phyloP scores from a whole-genome alignment of 2,797 vertebrate species.

The Crenichthys baileyi region DNA sequence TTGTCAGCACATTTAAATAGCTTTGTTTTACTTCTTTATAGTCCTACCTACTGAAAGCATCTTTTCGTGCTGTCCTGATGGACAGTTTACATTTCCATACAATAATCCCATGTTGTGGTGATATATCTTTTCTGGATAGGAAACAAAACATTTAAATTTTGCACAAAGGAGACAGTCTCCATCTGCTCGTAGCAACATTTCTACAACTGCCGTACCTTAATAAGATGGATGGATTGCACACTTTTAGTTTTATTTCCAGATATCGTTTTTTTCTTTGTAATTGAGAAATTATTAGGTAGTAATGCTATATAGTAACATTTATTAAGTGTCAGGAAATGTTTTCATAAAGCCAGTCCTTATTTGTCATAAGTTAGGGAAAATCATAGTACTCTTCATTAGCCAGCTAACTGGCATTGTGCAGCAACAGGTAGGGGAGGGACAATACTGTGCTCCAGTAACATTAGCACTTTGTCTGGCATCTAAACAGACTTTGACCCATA shows the following conservation, averaged over 20 bases:
- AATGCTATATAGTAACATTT: not conserved
- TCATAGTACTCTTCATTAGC: not conserved
- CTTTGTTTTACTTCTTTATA: constrained; percentile 19
- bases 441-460: not conserved
- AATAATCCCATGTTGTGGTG: constrained; percentile 11
- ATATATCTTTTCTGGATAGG: constrained; percentile 9
- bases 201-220: too few species aligned
- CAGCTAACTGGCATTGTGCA: not conserved
- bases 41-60: constrained; percentile 21
- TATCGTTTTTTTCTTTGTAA: not conserved
- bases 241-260: not conserved
- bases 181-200: not conserved
- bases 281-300: not conserved
- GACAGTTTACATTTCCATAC: constrained; percentile 16
- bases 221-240: not conserved
- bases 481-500: not conserved
- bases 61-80: constrained; percentile 16
- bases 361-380: not conserved
- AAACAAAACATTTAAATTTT: constrained; percentile 19
- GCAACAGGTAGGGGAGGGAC: not conserved
- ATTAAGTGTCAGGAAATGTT: not conserved
- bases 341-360: not conserved
- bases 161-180: constrained; percentile 7
- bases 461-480: not conserved
- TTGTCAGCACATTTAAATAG: constrained; percentile 46